Evolutionary conservation across 2,797 vertebrate genomes (phyloP).

Genomic region (Cephalopachus bancanus): DNA sequence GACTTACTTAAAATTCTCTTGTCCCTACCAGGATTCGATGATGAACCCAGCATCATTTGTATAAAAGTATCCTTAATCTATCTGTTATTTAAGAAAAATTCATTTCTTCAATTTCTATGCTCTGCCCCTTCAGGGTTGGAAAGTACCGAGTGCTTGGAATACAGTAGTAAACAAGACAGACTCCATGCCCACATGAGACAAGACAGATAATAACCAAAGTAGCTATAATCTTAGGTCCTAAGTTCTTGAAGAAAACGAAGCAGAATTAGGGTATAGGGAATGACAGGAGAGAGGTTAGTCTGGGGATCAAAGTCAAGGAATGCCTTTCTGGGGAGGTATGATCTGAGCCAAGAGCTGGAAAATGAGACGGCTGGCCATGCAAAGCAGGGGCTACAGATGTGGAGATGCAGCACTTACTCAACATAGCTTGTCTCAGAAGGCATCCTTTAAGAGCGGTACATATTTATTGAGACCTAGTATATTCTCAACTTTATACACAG

Average conservation of each 20-base stretch:
- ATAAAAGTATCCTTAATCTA: not conserved
- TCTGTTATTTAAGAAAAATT: slow-evolving; percentile 26
- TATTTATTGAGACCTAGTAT: not conserved
- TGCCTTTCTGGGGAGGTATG: not conserved
- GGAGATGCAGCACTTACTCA: not conserved
- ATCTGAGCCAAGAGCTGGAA: not conserved
- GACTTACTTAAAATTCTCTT: slow-evolving; percentile 4
- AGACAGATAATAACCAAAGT: not conserved
- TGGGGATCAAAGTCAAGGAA: not conserved
- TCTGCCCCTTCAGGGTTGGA: not conserved
- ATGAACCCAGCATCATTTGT: not conserved
- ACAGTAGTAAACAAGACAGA: not conserved
- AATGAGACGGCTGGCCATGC: not conserved
- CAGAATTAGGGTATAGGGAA: not conserved
- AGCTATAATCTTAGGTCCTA: not conserved
- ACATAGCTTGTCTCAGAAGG: not conserved
- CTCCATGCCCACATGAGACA: not conserved
- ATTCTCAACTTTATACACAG: not conserved
- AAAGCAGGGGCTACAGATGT: not conserved
- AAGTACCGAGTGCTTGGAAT: not conserved
- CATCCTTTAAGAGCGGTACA: not conserved
- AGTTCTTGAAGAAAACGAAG: not conserved
- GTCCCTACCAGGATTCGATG: not conserved
- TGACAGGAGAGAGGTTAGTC: not conserved
- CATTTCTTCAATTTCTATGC: not conserved